Base-by-base conservation (phyloP, 2,113 vertebrate genomes). In the Callopanchax toddi region DNA sequence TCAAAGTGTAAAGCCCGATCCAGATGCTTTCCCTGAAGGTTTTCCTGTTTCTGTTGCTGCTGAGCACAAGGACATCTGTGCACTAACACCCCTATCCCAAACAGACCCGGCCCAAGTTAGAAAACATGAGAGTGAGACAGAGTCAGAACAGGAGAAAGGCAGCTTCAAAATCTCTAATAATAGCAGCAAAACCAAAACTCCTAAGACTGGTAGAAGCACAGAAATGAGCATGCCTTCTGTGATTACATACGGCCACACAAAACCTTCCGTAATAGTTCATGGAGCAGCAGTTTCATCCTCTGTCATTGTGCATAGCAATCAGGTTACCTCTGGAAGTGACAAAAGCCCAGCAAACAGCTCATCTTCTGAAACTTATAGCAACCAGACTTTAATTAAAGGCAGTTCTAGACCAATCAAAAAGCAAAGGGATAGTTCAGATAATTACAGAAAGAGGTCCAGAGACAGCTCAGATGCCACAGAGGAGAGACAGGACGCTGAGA, bases 221-320 rank as follows among this genome's bases (percentile, higher is more conserved):
- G 79, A 89, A 50, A 60, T 69, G 12, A 67, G 79, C 37, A 89
- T 86, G 62, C 90, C 83, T 13, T 94, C 94, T 6, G 95, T 96
- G 63, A 96, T 96, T 46, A 90, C 94, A 44, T 96, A 95, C 37
- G 94, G 94, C n/a, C 93, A 91, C n/a, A 85, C 93, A 0, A 91
- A 94, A 55, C 89, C 95, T 10, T 96, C 95, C 0, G 95, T 97
- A 63, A 96, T 97, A 32, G 94, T 96, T 43, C 95, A 93, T 0
- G 91, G 95, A 42, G 91, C 79, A 39, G 86, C 90, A 9, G 79
- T 86, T 80, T 89, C 87, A 60, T 92, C 88, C 52, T 91, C 93
- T 3, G 86, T 91, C 8, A 92, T 92, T 23, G 85, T 92, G 54
- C 84, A 91, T 39, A 92, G 91, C 60, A 91, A 91, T 61, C 92